phyloP scores from a whole-genome alignment of 2,888 invertebrate genomes.

The Yponomeuta evonymella region DNA sequence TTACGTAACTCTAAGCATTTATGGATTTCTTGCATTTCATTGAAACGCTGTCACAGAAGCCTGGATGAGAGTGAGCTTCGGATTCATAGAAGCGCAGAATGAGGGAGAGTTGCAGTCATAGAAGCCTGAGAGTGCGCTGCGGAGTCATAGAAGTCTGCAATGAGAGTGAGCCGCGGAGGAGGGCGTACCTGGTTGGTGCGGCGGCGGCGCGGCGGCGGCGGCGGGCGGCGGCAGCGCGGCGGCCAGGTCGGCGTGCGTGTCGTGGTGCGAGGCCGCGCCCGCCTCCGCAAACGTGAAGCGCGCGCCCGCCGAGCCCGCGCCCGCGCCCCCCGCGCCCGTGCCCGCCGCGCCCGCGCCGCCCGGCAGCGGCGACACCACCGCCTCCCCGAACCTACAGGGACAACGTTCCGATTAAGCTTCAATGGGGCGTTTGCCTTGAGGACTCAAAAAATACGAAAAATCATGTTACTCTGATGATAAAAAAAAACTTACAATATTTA shows the following conservation, averaged over 20 bases:
- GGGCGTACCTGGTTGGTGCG: conserved; percentile 16
- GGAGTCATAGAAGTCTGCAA: conserved; percentile 15
- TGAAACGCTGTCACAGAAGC: too few relatives aligned
- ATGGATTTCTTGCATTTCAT: too few relatives aligned
- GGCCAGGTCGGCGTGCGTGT: conserved; percentile 83
- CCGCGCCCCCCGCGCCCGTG: conserved; percentile 68
- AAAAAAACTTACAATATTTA: too few relatives aligned
- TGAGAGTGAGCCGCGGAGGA: too few relatives aligned
- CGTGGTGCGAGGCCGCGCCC: conserved; percentile 81
- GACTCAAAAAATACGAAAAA: too few relatives aligned
- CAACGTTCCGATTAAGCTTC: too few relatives aligned
- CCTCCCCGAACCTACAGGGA: conserved; percentile 82
- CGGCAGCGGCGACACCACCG: conserved; percentile 88
- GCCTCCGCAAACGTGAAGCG: conserved; percentile 76
- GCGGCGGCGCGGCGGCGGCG: conserved; percentile 29
- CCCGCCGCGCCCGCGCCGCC: conserved; percentile 69
- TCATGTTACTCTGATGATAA: too few relatives aligned
- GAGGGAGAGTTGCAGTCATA: too few relatives aligned
- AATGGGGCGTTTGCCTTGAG: too few relatives aligned
- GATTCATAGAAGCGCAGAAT: too few relatives aligned
- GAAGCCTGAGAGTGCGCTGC: conserved; percentile 25
- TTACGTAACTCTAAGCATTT: too few relatives aligned
- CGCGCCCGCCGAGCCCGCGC: conserved; percentile 77
- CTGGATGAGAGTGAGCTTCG: too few relatives aligned
- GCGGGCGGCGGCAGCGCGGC: conserved; percentile 56